A percentile compares a stretch with the other conserved stretches of the same genome.
These are phyloP conservation scores for Trichacis sp. DNA, from an alignment of 2,888 invertebrate species.

Conservation along the genomic window DNA sequence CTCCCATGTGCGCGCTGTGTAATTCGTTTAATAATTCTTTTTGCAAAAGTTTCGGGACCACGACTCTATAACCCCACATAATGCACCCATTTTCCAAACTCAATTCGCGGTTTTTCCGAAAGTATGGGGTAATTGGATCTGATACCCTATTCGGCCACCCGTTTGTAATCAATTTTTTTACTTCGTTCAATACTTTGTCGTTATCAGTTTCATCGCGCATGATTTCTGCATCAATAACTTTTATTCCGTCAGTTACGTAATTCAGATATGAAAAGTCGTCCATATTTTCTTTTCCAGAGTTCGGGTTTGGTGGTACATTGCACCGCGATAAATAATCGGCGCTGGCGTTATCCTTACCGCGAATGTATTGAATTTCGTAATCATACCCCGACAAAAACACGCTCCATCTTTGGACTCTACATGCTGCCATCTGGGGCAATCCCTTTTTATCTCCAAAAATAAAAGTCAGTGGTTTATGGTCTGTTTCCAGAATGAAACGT, in stretches of 20 bases:
- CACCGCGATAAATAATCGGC: slow-evolving; percentile 37
- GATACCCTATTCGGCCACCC: slow-evolving; percentile 10
- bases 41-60: slow-evolving; percentile 18
- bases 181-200: background rate
- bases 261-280: slow-evolving; percentile 25
- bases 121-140: background rate
- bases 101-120: background rate
- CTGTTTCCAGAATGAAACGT: slow-evolving; percentile 53
- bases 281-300: background rate
- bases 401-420: slow-evolving; percentile 50
- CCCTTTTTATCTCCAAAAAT: slow-evolving; percentile 49
- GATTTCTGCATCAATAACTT: background rate
- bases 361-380: slow-evolving; percentile 28
- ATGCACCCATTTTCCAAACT: slow-evolving; percentile 15
- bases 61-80: slow-evolving; percentile 12
- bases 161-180: background rate
- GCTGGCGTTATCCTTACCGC: slow-evolving; percentile 24
- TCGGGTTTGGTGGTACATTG: background rate
- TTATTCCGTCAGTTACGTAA: slow-evolving; percentile 12
- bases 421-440: slow-evolving; percentile 49
- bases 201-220: slow-evolving; percentile 5
- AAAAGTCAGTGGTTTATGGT: slow-evolving; percentile 59
- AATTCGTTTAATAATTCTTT: slow-evolving; percentile 37
- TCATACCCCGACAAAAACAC: slow-evolving; percentile 53
- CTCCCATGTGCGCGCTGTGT: slow-evolving; percentile 42